A percentile compares a stretch with the other conserved stretches of the same genome.
These are phyloP conservation scores for Sebastiscus albofasciatus DNA, from an alignment of 2,797 vertebrate genomes.

Conservation along the genomic window DNA sequence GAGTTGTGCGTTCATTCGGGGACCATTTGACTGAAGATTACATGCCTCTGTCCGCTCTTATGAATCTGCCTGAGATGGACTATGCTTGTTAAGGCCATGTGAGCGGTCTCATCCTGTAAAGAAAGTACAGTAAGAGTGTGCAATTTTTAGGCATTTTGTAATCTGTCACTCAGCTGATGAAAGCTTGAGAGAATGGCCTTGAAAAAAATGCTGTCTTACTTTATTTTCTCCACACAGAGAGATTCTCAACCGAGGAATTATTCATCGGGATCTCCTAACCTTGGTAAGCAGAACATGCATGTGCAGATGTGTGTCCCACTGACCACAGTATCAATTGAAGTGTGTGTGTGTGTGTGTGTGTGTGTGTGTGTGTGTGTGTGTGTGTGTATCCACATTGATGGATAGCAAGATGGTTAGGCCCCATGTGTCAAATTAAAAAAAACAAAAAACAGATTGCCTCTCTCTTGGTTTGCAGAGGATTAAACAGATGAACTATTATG, in stretches of 20 bases:
- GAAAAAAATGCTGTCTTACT: conserved; percentile 2
- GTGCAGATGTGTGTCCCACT: not conserved
- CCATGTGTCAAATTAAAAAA: no score
- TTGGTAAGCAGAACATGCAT: conserved; percentile 58
- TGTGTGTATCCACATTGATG: no score
- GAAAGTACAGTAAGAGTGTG: not conserved
- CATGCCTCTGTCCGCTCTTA: not conserved
- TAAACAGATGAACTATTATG: no score
- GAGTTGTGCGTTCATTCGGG: not conserved
- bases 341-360: no score
- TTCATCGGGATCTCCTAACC: conserved; percentile 46
- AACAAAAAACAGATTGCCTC: no score
- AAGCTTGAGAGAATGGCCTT: not conserved
- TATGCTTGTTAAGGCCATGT: not conserved
- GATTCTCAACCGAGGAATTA: conserved; percentile 47
- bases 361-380: no score
- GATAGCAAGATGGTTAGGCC: no score
- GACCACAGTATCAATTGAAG: not conserved
- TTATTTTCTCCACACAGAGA: conserved; percentile 60
- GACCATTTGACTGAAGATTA: not conserved
- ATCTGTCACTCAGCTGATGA: conserved; percentile 11
- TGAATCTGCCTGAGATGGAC: not conserved
- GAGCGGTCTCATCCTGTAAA: not conserved
- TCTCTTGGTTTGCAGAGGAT: no score
- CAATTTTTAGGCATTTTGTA: conserved; percentile 5